phyloP scores from a whole-genome alignment of 2,113 vertebrate species.

The Leiothrix lutea region DNA sequence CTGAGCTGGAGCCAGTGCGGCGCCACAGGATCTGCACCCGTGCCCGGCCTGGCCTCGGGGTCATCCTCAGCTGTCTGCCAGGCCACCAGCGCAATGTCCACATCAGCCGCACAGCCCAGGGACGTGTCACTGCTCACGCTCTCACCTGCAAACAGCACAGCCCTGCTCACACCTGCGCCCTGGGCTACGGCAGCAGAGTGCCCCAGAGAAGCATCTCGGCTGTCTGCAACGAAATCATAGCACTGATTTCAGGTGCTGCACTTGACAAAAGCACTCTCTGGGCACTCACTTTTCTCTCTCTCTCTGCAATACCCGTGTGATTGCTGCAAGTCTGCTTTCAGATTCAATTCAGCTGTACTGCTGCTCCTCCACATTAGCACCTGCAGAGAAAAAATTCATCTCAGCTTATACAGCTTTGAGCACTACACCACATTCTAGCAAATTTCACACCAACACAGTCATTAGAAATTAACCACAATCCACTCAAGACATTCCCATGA shows the following conservation, averaged over 20 bases:
- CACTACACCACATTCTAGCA: not conserved
- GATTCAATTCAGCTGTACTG: slow-evolving; percentile 84
- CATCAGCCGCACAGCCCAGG: slow-evolving; percentile 81
- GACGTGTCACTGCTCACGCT: slow-evolving; percentile 87
- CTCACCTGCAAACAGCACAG: slow-evolving; percentile 76
- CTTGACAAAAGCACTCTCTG: not conserved
- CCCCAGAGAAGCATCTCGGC: rapidly evolving
- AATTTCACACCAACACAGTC: not conserved
- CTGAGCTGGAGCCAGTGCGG: slow-evolving; percentile 85
- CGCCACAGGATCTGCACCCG: slow-evolving; percentile 75
- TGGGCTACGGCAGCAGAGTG: not conserved
- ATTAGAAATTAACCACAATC: not conserved
- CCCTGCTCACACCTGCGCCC: not conserved
- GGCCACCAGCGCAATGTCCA: slow-evolving; percentile 73
- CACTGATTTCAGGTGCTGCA: rapidly evolving
- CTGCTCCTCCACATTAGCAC: slow-evolving; percentile 82
- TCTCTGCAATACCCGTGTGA: slow-evolving; percentile 66
- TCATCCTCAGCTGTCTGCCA: slow-evolving; percentile 89
- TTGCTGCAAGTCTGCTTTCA: slow-evolving; percentile 72
- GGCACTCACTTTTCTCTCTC: slow-evolving; percentile 86
- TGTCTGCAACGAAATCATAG: rapidly evolving
- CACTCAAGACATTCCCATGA: not conserved
- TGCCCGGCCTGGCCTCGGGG: slow-evolving; percentile 2
- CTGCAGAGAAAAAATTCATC: slow-evolving; percentile 56
- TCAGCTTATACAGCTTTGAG: not conserved